These are phyloP conservation scores for Anadara kagoshimensis DNA, from an alignment of 1,140 invertebrate genomes.

Conservation along the genomic window DNA sequence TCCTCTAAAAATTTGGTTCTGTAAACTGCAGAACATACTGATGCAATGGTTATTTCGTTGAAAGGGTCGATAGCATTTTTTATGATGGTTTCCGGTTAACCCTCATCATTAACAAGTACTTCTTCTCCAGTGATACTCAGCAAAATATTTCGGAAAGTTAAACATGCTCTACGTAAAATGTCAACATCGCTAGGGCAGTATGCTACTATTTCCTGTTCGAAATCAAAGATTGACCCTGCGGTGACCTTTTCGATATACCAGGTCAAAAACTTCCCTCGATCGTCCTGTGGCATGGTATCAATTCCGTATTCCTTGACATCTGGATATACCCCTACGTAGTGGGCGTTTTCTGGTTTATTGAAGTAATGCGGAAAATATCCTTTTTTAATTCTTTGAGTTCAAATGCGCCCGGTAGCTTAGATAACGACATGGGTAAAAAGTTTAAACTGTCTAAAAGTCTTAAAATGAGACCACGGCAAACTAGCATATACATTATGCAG, in stretches of 20 bases:
- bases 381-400: too few species aligned
- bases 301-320: too few species aligned
- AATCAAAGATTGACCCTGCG: slow-evolving; percentile 25
- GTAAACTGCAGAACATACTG: slow-evolving; percentile 15
- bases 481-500: too few species aligned
- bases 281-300: not conserved
- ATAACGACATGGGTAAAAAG: too few species aligned
- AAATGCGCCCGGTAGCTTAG: too few species aligned
- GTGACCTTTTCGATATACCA: slow-evolving; percentile 21
- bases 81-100: too few species aligned
- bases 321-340: too few species aligned
- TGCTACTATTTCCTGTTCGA: not conserved
- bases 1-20: slow-evolving; percentile 18
- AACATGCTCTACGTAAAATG: slow-evolving; percentile 12
- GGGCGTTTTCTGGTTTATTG: too few species aligned
- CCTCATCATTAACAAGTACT: slow-evolving; percentile 1
- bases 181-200: slow-evolving; percentile 27
- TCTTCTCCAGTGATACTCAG: slow-evolving; percentile 16
- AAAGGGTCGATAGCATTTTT: slow-evolving; percentile 6
- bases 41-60: slow-evolving; percentile 19
- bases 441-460: too few species aligned
- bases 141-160: slow-evolving; percentile 33
- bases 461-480: too few species aligned
- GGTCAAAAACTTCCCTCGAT: slow-evolving; percentile 8
- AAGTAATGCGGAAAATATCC: too few species aligned